Evolutionary conservation across 2,888 invertebrate genomes (phyloP).

Genomic region (Ophioninae sp.): DNA sequence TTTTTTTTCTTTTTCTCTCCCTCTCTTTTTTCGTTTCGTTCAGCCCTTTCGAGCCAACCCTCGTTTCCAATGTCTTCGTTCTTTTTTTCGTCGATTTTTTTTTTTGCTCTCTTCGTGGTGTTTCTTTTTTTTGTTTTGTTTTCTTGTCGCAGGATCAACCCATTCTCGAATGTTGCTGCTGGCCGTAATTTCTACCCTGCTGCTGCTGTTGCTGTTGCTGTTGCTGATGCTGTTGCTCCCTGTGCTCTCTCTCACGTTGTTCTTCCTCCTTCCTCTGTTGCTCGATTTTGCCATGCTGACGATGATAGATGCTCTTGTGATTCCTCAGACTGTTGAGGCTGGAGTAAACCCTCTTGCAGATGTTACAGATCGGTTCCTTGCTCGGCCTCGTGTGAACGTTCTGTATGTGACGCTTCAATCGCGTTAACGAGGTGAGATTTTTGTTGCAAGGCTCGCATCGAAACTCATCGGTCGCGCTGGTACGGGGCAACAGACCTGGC

Average conservation of each 20-base stretch:
- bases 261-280: slow-evolving; percentile 87
- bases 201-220: slow-evolving; percentile 76
- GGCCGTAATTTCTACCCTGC: slow-evolving; percentile 62
- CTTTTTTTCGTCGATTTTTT: background rate
- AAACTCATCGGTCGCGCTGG: slow-evolving; percentile 91
- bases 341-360: slow-evolving; percentile 95
- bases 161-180: slow-evolving; percentile 70
- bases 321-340: slow-evolving; percentile 94
- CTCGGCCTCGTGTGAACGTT: slow-evolving; percentile 95
- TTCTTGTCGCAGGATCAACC: slow-evolving; percentile 66
- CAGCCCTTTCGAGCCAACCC: background rate
- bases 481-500: slow-evolving; percentile 84
- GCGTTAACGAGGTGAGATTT: slow-evolving; percentile 92
- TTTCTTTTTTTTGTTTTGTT: background rate
- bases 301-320: slow-evolving; percentile 96
- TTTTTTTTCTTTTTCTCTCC: background rate
- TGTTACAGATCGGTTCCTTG: slow-evolving; percentile 95
- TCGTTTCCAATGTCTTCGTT: slow-evolving; percentile 6
- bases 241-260: slow-evolving; percentile 70
- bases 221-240: slow-evolving; percentile 81
- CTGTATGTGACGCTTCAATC: slow-evolving; percentile 95
- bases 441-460: slow-evolving; percentile 96
- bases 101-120: background rate
- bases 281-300: slow-evolving; percentile 83
- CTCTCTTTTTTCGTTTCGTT: too few species aligned